Base-by-base conservation (phyloP, 2,888 invertebrate species). In the Oxyscelio sp. region DNA sequence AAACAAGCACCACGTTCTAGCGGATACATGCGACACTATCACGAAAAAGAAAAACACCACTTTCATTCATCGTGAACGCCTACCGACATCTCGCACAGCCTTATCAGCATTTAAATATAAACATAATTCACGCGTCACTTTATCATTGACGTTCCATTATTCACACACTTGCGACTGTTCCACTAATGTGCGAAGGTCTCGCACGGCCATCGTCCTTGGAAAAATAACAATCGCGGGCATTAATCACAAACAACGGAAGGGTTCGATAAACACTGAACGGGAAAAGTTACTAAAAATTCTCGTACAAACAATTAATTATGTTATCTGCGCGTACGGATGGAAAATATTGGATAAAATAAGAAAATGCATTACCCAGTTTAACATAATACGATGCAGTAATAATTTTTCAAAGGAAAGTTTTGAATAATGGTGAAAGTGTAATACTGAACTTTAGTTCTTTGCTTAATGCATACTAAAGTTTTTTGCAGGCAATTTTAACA, bases 1-100 rank as follows among this genome's bases (percentile, higher is more conserved):
- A n/a, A n/a, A n/a, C n/a, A n/a, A n/a, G n/a, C n/a, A n/a, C n/a
- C n/a, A n/a, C n/a, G n/a, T n/a, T n/a, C n/a, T n/a, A n/a, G n/a
- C n/a, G n/a, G n/a, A n/a, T n/a, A n/a, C n/a, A n/a, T n/a, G n/a
- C n/a, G n/a, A n/a, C n/a, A n/a, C n/a, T n/a, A n/a, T n/a, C n/a
- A n/a, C n/a, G n/a, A n/a, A n/a, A n/a, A n/a, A n/a, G n/a, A n/a
- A n/a, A n/a, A n/a, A n/a, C n/a, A n/a, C n/a, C 27, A 27, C 68
- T 82, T 86, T 85, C 85, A 86, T 88, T 88, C 86, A 87, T 86
- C 75, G 83, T 85, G 73, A 77, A 81, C 85, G 84, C 84, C 85
- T 84, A 85, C 86, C 65, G 71, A 75, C 68, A 70, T 71, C 74
- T 70, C 66, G 61, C 71, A 24, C 68, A 27, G 6, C 31, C 70